phyloP scores from a whole-genome alignment of 2,797 vertebrate genomes.

The Hippocampus kuda region DNA sequence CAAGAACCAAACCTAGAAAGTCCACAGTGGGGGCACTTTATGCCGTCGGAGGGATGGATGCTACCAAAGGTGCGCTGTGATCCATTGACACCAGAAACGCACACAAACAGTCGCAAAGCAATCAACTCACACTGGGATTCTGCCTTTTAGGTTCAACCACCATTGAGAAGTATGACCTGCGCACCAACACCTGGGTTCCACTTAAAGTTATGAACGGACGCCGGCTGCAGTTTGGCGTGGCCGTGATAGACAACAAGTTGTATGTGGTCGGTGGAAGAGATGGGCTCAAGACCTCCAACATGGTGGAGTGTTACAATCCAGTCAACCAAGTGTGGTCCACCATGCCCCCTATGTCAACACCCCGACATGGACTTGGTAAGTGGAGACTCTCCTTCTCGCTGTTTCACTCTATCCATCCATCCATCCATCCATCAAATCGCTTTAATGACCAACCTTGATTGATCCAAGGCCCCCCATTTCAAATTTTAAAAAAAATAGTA shows the following conservation, averaged over 20 bases:
- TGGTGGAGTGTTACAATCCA: slow-evolving; percentile 93
- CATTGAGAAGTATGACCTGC: slow-evolving; percentile 92
- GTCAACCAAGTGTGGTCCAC: slow-evolving; percentile 85
- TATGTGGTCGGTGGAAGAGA: slow-evolving; percentile 94
- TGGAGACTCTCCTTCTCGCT: background rate
- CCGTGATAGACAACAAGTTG: slow-evolving; percentile 92
- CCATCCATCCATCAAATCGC: background rate
- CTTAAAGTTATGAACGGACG: slow-evolving; percentile 87
- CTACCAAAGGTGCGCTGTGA: slow-evolving; percentile 76
- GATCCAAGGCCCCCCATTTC: too few species aligned
- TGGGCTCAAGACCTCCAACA: slow-evolving; percentile 92
- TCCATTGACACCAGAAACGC: background rate
- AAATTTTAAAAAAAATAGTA: too few species aligned
- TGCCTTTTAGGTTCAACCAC: slow-evolving; percentile 79
- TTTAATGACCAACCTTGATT: background rate
- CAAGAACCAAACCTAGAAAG: slow-evolving; percentile 92
- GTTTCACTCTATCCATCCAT: background rate
- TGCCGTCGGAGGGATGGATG: slow-evolving; percentile 93
- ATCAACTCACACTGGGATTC: background rate
- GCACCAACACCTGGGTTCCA: slow-evolving; percentile 90
- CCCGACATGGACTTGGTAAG: slow-evolving; percentile 90
- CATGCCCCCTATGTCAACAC: slow-evolving; percentile 98
- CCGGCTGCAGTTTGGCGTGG: slow-evolving; percentile 90
- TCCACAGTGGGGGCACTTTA: slow-evolving; percentile 94
- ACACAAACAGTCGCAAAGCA: background rate